A percentile compares a stretch with the other conserved stretches of the same genome.
Evolutionary conservation across 2,113 vertebrate species (phyloP).

Genomic region (Baryphthengus martii): DNA sequence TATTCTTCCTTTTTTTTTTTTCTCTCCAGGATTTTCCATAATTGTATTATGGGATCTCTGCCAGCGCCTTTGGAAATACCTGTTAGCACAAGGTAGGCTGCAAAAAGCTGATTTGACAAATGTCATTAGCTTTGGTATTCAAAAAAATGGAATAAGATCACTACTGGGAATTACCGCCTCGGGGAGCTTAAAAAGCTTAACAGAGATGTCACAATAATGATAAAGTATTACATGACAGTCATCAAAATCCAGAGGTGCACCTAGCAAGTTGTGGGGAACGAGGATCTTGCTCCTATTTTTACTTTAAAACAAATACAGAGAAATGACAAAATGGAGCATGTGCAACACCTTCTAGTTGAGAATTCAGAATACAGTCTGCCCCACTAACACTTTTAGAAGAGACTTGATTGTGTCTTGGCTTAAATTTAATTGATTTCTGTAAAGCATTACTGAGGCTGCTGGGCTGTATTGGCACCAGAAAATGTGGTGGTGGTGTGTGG

Average conservation of each 20-base stretch:
- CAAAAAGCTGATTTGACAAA: too few species aligned
- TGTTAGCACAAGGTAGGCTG: neutral
- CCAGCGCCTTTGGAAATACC: neutral
- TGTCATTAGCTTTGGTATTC: neutral
- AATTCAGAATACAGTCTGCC: too few species aligned
- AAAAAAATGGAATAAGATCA: neutral
- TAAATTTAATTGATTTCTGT: neutral
- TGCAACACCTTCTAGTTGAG: neutral
- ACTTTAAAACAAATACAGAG: neutral
- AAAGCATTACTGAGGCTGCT: too few species aligned
- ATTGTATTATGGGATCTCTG: neutral
- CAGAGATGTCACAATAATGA: neutral
- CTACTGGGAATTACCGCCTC: neutral
- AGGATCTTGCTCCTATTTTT: neutral
- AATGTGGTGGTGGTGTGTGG: rapidly evolving
- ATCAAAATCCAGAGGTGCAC: neutral
- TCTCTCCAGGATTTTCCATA: neutral
- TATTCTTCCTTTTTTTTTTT: neutral
- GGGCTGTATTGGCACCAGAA: rapidly evolving
- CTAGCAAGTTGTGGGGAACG: rapidly evolving
- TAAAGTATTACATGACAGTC: neutral
- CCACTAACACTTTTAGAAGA: rapidly evolving
- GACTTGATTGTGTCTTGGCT: neutral
- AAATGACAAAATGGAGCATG: rapidly evolving
- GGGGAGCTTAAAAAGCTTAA: neutral